Percentiles rank a stretch among this genome's conserved stretches.
Evolutionary conservation across 2,888 invertebrate species (phyloP).

Genomic region (Phalera bucephala): DNA sequence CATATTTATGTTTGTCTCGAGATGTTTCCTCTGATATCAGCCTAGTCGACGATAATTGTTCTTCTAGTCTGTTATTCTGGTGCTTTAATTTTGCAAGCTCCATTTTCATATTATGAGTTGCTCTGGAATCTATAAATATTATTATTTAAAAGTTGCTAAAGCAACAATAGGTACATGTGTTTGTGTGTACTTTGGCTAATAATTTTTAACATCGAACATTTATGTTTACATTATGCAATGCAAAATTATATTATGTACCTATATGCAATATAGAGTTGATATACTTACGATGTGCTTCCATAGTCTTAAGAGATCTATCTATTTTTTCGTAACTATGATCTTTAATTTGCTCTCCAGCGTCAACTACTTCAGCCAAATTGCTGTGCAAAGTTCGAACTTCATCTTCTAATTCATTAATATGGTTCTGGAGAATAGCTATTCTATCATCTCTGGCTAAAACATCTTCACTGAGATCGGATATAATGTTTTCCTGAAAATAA

Average conservation of each 20-base stretch:
- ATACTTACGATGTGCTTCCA: conserved; percentile 74
- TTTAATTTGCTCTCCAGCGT: conserved; percentile 58
- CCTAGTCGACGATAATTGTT: conserved; percentile 49
- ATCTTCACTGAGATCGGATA: conserved; percentile 51
- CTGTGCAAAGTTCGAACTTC: conserved; percentile 58
- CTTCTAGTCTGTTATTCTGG: conserved; percentile 48
- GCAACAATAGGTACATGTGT: no score
- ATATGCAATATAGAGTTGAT: no score
- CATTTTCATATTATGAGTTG: conserved; percentile 71
- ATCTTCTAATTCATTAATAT: conserved; percentile 64
- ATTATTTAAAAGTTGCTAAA: no score
- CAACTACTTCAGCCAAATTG: conserved; percentile 46
- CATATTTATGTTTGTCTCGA: conserved; percentile 47
- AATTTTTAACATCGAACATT: no score
- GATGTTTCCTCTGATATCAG: conserved; percentile 44
- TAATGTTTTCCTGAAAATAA: conserved; percentile 53
- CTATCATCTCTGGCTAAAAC: conserved; percentile 53
- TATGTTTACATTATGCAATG: no score
- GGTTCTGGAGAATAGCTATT: conserved; percentile 65
- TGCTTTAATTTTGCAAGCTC: conserved; percentile 60
- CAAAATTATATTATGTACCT: no score
- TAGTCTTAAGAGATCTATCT: conserved; percentile 49
- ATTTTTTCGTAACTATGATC: conserved; percentile 49
- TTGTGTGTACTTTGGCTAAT: no score
- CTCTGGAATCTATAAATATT: conserved; percentile 59